Percentiles rank a stretch among this genome's conserved stretches.
Evolutionary conservation across 2,888 invertebrate genomes (phyloP).

Genomic region (Drosophila pegasa): DNA sequence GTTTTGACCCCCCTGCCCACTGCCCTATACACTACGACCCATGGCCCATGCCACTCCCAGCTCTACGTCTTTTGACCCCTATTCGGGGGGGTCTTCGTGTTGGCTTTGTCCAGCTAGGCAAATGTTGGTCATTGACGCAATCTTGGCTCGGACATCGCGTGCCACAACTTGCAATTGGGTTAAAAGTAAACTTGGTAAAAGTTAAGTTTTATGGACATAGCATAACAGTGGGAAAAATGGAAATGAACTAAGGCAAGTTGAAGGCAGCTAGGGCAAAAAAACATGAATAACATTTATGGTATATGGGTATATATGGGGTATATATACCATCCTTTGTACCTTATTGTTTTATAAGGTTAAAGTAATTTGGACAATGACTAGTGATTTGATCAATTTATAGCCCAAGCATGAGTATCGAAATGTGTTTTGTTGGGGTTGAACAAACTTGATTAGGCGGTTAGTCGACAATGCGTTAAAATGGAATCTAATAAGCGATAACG

Average conservation of each 20-base stretch:
- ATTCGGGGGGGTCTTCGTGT: background rate
- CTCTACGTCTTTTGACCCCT: constrained; percentile 41
- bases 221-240: background rate
- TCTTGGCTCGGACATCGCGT: constrained; percentile 69
- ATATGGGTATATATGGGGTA: background rate
- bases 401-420: constrained; percentile 1
- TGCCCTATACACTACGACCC: no score
- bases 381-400: constrained; percentile 20
- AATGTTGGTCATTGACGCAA: constrained; percentile 57
- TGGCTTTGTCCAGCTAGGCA: constrained; percentile 32
- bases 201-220: background rate
- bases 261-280: background rate
- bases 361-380: constrained; percentile 12
- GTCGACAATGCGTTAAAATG: background rate
- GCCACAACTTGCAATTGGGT: constrained; percentile 64
- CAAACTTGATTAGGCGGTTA: background rate
- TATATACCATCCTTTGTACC: constrained; percentile 6
- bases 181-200: constrained; percentile 37
- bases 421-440: background rate
- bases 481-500: constrained; percentile 16
- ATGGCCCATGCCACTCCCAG: no score
- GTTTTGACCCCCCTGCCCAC: background rate
- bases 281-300: background rate
- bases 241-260: background rate
- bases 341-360: background rate